A percentile compares a stretch with the other conserved stretches of the same genome.
Conservation (phyloP, 2,797 vertebrate genomes). For the Cheirogaleus major region DNA sequence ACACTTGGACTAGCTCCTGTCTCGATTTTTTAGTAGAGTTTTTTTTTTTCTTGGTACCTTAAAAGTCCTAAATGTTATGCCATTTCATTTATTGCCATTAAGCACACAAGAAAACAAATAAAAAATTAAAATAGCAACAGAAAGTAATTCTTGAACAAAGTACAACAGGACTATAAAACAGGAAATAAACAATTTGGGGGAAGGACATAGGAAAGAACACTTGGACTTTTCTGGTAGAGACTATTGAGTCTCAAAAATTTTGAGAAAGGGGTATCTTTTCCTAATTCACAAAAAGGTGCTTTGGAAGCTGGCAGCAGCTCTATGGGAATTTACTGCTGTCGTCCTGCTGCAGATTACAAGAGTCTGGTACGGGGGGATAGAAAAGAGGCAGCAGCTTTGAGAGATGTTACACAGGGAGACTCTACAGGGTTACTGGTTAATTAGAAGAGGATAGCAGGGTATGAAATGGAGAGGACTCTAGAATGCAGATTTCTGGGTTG, state of each 20-base stretch:
- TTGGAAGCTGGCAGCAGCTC: background rate
- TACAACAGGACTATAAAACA: background rate
- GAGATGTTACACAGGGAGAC: background rate
- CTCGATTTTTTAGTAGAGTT: background rate
- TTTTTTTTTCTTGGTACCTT: background rate
- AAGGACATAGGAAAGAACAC: background rate
- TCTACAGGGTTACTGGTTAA: background rate
- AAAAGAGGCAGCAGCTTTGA: background rate
- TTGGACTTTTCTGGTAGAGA: background rate
- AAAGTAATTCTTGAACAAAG: conserved; percentile 23
- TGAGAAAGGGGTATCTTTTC: background rate
- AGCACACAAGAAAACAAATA: background rate
- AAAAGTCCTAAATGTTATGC: conserved; percentile 11
- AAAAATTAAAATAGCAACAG: background rate
- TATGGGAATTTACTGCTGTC: background rate
- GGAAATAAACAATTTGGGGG: background rate
- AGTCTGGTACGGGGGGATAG: background rate
- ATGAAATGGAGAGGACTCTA: background rate
- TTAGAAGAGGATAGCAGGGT: background rate
- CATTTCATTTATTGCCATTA: background rate
- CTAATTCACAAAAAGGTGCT: background rate
- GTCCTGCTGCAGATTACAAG: background rate
- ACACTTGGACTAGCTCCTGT: background rate
- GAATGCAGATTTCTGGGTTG: background rate
- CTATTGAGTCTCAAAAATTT: background rate